Evolutionary conservation across 2,888 invertebrate genomes (phyloP).

Genomic region (Morinoia aosen): DNA sequence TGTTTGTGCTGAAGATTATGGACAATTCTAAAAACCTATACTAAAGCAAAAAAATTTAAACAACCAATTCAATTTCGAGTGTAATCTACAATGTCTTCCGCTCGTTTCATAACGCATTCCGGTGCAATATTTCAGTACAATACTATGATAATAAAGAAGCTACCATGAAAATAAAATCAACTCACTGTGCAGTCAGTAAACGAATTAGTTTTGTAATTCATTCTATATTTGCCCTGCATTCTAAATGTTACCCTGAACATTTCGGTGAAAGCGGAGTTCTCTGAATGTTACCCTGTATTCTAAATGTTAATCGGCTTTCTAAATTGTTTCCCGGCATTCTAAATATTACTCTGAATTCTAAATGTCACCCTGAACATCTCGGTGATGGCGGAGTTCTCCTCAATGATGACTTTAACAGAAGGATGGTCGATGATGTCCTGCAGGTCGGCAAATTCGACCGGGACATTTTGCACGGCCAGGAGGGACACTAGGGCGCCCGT

Average conservation of each 20-base stretch:
- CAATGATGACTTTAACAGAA: slow-evolving; percentile 46
- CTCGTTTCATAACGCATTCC: too few relatives aligned
- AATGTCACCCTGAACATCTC: slow-evolving; percentile 51
- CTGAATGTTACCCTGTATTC: not conserved
- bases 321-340: too few relatives aligned
- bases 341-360: not conserved
- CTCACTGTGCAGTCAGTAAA: too few relatives aligned
- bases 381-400: slow-evolving; percentile 41
- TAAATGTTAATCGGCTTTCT: too few relatives aligned
- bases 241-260: slow-evolving; percentile 47
- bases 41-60: not conserved
- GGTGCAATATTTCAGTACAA: too few relatives aligned
- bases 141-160: too few relatives aligned
- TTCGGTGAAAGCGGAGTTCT: slow-evolving; percentile 41
- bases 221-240: not conserved
- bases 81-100: too few relatives aligned
- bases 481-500: slow-evolving; percentile 58
- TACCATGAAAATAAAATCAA: too few relatives aligned
- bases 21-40: not conserved
- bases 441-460: slow-evolving; percentile 55
- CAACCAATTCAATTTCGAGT: not conserved
- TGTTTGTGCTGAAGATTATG: not conserved
- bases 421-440: slow-evolving; percentile 53
- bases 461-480: slow-evolving; percentile 61
- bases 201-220: too few relatives aligned